Evolutionary conservation across 2,113 vertebrate species (phyloP).

Genomic region (Pagrus major): DNA sequence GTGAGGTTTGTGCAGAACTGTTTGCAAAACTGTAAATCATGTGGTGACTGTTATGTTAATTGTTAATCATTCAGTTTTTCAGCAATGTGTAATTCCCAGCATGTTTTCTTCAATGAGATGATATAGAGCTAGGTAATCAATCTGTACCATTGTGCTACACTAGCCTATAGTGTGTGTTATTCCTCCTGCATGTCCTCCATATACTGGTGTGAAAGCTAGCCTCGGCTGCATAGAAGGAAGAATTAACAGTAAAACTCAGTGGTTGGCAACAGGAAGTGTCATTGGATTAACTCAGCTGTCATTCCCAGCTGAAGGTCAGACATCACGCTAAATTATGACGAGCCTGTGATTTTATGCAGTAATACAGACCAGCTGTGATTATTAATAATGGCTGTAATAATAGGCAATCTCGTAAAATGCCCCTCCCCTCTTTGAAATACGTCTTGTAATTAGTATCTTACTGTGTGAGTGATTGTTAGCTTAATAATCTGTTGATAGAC

Average conservation of each 20-base stretch:
- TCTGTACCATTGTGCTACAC: background rate
- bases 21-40: background rate
- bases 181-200: background rate
- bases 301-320: slow-evolving; percentile 45
- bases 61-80: background rate
- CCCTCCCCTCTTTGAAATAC: slow-evolving; percentile 12
- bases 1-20: background rate
- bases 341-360: slow-evolving; percentile 17
- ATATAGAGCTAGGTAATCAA: background rate
- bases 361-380: slow-evolving; percentile 32
- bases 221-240: background rate
- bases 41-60: background rate
- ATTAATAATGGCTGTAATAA: slow-evolving; percentile 51
- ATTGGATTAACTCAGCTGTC: slow-evolving; percentile 46
- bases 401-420: slow-evolving; percentile 1
- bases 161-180: background rate
- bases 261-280: slow-evolving; percentile 10
- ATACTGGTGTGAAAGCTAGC: background rate
- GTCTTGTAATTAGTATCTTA: slow-evolving; percentile 42
- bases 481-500: slow-evolving; percentile 48
- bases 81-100: background rate
- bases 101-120: background rate
- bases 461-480: slow-evolving; percentile 45
- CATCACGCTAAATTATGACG: slow-evolving; percentile 36
- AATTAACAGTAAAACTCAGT: background rate